Conservation (phyloP, 2,888 invertebrate species). For the Eupithecia insigniata region DNA sequence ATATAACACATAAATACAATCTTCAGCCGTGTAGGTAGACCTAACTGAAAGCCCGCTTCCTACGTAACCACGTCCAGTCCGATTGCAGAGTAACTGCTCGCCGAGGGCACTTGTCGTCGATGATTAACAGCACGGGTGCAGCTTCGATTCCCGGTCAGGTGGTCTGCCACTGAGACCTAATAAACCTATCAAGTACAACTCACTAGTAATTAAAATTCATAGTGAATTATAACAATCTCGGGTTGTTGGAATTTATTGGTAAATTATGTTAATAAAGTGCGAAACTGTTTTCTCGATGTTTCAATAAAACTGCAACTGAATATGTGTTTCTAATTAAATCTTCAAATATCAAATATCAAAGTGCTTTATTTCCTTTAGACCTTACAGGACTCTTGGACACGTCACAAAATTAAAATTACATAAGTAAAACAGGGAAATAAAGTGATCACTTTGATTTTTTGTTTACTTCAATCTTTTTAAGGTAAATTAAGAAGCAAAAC, state of each 20-base stretch:
- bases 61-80: constrained; percentile 4
- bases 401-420: too few relatives aligned
- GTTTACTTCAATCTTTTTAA: too few relatives aligned
- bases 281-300: background rate
- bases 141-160: constrained; percentile 35
- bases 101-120: constrained; percentile 56
- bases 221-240: constrained; percentile 23
- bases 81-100: constrained; percentile 50
- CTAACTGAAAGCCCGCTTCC: background rate
- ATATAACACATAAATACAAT: background rate
- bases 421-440: too few relatives aligned
- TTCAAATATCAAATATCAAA: too few relatives aligned
- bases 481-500: too few relatives aligned
- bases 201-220: constrained; percentile 35
- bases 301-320: background rate
- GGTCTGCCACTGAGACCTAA: constrained; percentile 36
- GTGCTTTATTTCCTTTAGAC: too few relatives aligned
- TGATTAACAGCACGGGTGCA: constrained; percentile 52
- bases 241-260: constrained; percentile 1
- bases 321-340: background rate
- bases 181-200: constrained; percentile 34
- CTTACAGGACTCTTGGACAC: too few relatives aligned
- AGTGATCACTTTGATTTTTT: too few relatives aligned
- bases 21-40: background rate
- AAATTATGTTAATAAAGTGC: background rate